Conservation (phyloP, 2,113 vertebrate species). For the Suricata suricatta region DNA sequence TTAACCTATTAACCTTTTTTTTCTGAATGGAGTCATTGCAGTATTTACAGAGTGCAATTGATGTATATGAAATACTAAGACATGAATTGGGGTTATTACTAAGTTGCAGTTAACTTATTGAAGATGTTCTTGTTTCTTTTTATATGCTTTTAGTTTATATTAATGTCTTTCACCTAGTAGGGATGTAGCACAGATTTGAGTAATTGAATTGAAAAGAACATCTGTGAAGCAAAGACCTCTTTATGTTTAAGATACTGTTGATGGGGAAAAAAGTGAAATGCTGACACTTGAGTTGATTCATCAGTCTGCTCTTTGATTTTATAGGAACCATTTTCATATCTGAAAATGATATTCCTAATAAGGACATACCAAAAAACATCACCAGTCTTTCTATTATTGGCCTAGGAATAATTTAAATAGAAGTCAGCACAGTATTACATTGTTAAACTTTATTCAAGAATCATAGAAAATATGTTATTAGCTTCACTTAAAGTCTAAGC, state of each 20-base stretch:
- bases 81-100: background rate
- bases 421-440: slow-evolving; percentile 59
- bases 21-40: background rate
- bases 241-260: slow-evolving; percentile 51
- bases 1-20: background rate
- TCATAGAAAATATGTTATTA: slow-evolving; percentile 77
- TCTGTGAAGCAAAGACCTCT: slow-evolving; percentile 12
- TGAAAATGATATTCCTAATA: slow-evolving; percentile 76
- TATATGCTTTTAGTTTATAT: background rate
- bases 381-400: slow-evolving; percentile 75
- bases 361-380: slow-evolving; percentile 73
- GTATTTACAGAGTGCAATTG: background rate
- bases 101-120: background rate
- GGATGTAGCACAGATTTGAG: background rate
- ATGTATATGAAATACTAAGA: background rate
- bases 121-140: background rate
- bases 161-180: background rate
- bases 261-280: slow-evolving; percentile 15
- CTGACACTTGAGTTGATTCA: slow-evolving; percentile 38
- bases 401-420: slow-evolving; percentile 76
- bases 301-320: slow-evolving; percentile 70
- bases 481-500: slow-evolving; percentile 72
- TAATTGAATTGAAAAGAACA: slow-evolving; percentile 1
- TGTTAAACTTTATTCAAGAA: slow-evolving; percentile 78
- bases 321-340: slow-evolving; percentile 64